A percentile compares a stretch with the other conserved stretches of the same genome.
Evolutionary conservation across 2,888 invertebrate species (phyloP).

Genomic region (Lycia hirtaria): DNA sequence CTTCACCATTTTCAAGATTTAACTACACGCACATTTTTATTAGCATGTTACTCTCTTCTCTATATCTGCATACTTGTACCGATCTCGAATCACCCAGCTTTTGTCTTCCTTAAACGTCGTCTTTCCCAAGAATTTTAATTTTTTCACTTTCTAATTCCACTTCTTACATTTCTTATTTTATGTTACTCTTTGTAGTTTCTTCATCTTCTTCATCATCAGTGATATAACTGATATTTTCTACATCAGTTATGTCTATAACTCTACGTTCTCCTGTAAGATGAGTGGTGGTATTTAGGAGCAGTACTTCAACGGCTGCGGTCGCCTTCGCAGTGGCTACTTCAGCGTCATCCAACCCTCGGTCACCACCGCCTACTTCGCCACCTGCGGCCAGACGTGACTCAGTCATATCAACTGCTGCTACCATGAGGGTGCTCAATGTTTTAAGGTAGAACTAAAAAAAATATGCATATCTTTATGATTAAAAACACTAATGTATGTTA

Average conservation of each 20-base stretch:
- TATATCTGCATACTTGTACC: background rate
- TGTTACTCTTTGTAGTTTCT: no score
- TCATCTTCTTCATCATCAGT: no score
- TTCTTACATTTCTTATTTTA: no score
- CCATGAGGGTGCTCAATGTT: slow-evolving; percentile 96
- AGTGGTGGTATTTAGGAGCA: slow-evolving; percentile 86
- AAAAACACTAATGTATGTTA: no score
- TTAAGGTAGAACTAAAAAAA: slow-evolving; percentile 79
- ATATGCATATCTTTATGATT: no score
- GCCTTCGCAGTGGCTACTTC: slow-evolving; percentile 97
- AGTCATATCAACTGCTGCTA: slow-evolving; percentile 96
- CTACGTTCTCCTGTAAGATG: slow-evolving; percentile 7
- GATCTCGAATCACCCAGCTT: background rate
- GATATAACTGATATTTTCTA: slow-evolving; percentile 1
- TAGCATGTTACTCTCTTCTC: slow-evolving; percentile 13
- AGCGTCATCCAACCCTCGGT: slow-evolving; percentile 93
- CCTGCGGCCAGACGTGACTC: slow-evolving; percentile 86
- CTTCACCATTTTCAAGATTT: slow-evolving; percentile 9
- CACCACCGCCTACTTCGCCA: slow-evolving; percentile 83
- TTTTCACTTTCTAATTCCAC: background rate
- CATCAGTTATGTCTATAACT: background rate
- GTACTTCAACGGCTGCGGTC: slow-evolving; percentile 93
- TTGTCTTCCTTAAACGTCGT: background rate
- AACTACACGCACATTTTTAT: slow-evolving; percentile 21
- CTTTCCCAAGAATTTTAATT: background rate